Percentiles rank a stretch among this genome's conserved stretches.
These are phyloP conservation scores for Jaculus jaculus DNA, from an alignment of 2,113 vertebrate species.

Conservation along the genomic window DNA sequence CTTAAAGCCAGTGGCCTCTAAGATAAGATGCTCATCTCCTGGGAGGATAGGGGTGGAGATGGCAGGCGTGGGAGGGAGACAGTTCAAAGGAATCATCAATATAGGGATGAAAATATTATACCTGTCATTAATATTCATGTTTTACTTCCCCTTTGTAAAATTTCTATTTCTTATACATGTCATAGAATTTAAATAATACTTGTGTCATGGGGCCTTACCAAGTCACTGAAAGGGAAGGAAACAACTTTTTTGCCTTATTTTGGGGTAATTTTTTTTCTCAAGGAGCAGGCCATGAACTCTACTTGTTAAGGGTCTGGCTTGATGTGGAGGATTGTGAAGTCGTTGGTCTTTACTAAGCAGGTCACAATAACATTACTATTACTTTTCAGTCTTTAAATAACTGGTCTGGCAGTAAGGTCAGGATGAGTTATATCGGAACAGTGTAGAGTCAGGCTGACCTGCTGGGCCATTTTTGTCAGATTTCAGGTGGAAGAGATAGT, in stretches of 20 bases:
- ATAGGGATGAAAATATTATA: background rate
- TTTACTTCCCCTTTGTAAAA: background rate
- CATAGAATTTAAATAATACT: background rate
- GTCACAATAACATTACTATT: background rate
- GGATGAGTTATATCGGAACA: background rate
- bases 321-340: background rate
- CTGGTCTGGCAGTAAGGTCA: background rate
- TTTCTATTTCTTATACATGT: background rate
- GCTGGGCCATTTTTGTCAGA: background rate
- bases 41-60: background rate
- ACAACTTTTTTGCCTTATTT: background rate
- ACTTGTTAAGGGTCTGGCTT: background rate
- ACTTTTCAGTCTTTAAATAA: conserved; percentile 21
- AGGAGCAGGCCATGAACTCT: background rate
- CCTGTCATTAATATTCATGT: background rate
- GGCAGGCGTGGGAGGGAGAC: background rate
- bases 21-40: background rate
- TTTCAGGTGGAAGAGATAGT: background rate
- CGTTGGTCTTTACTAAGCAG: background rate
- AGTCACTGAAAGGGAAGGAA: background rate
- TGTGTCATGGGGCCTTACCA: background rate
- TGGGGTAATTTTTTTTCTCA: conserved; percentile 3
- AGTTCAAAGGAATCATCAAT: background rate
- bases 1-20: background rate
- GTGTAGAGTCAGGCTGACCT: background rate